Evolutionary conservation across 2,888 invertebrate species (phyloP), one percentile per base, ranked within the genome.

Genomic region (Lymantria dispar): DNA sequence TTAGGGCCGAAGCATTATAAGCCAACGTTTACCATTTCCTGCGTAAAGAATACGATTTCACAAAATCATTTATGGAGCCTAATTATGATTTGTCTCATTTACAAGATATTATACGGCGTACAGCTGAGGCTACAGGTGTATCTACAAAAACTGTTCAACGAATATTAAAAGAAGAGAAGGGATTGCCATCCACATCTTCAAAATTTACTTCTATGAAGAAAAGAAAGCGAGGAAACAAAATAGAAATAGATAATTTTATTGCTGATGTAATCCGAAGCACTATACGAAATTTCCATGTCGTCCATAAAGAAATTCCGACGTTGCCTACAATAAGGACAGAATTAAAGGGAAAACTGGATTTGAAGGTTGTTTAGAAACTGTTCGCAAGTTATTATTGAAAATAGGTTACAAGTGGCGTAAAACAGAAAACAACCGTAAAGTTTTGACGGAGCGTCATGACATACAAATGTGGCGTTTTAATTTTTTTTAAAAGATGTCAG

Each of bases 31-130:
- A 59, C 47, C 48, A 56, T 52, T 59, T 56, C 22, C 43, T 56
- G 10, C 52, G 43, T 46, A 45, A 60, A 55, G 62, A 58, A 15
- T 56, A 54, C 42, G 59, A 58, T 48, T 60, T 60, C 30, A 60
- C 56, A 10, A 46, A 51, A 42, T n/a, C 37, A 15, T 33, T 38
- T 42, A 48, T 43, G 48, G 58, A 58, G 42, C 46, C 29, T n/a
- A 50, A 56, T 14, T 59, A 52, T 46, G 56, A 46, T 46, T 46
- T 39, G 31, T 40, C 31, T 38, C 41, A 47, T 47, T 47, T 47
- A 42, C 41, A 12, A 22, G 7, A 43, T 14, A 31, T 13, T 8
- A 31, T 7, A 8, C 7, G n/a, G 31, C 31, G 31, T 36, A 47
- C 47, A 36, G 47, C 42, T 13, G 42, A 33, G 15, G 41, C 41